Evolutionary conservation across 23 tunicate genomes (phyloP), one percentile per base, ranked within the genome.

Genomic region (Ascidia mentula): DNA sequence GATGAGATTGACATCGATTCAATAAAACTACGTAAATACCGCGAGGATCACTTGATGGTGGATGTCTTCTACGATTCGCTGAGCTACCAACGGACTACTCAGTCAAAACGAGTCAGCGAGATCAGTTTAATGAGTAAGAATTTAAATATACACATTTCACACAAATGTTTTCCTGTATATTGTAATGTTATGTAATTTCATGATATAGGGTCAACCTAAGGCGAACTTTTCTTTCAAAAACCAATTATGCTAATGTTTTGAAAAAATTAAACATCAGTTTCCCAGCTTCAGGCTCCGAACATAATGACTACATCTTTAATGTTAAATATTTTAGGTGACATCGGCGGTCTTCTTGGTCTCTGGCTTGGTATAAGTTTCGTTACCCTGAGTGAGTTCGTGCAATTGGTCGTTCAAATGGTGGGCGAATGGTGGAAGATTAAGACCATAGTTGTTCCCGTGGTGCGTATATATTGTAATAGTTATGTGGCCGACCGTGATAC

Each of bases 361-460:
- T 86, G 90, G 90, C 76, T 86, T 35, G 90, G 90, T 38, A 86
- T 80, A 31, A 86, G 90, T 40, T 31, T 86, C 60, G 90, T 86
- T 40, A 86, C 90, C 13, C 36, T 86, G 15, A 72, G 75, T 40
- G 90, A 86, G 59, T 80, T 86, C 61, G 35, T 72, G 20, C 90
- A 86, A 73, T 60, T 86, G 1, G 18, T 79, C 33, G 45, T 79
- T 34, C 80, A 77, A 46, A 18, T 77, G 35, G 12, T 45, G 69
- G 45, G 28, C n/a, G 38, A 45, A 13, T 77, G 80, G 80, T 77
- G 74, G 74, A 26, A 36, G 32, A 35, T 70, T 32, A 26, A 36
- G 32, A 70, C 74, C 38, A 36, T 70, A 3, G 32, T 70, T 32
- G 24, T 34, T 26, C 74, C 74, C 18, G 74, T 30, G 74, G 74